Evolutionary conservation across 2,888 invertebrate genomes (phyloP).

Genomic region (Strigamia transsilvanica): DNA sequence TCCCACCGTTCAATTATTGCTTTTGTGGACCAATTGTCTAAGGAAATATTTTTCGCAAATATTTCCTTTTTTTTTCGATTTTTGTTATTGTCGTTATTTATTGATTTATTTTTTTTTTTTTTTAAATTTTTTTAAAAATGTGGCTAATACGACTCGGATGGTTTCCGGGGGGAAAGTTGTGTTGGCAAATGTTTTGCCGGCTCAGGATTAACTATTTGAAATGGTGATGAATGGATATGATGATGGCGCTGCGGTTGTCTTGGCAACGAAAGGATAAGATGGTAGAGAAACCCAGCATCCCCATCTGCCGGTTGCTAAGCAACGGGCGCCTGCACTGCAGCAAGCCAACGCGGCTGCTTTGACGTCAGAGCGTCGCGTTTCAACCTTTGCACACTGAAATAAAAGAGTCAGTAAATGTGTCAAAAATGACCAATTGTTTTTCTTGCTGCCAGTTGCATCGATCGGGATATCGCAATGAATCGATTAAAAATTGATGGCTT

Average conservation of each 20-base stretch:
- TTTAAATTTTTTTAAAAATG: too few relatives aligned
- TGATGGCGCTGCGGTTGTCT: slow-evolving; percentile 48
- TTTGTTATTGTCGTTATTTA: neutral
- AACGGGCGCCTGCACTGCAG: slow-evolving; percentile 49
- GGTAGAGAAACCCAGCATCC: slow-evolving; percentile 34
- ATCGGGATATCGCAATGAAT: neutral
- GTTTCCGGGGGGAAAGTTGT: neutral
- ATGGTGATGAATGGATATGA: slow-evolving; percentile 32
- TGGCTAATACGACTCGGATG: too few relatives aligned
- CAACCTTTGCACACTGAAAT: slow-evolving; percentile 24
- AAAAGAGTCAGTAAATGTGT: slow-evolving; percentile 9
- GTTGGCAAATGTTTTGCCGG: neutral
- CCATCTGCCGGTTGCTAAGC: slow-evolving; percentile 37
- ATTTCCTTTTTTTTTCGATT: neutral
- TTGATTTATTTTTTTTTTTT: too few relatives aligned
- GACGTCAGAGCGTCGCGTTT: slow-evolving; percentile 47
- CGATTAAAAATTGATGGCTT: slow-evolving; percentile 5
- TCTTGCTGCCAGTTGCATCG: neutral
- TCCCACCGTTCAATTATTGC: neutral
- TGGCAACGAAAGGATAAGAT: slow-evolving; percentile 47
- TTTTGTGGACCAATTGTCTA: neutral
- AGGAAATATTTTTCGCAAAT: neutral
- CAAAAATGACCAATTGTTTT: neutral
- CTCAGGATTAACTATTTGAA: neutral
- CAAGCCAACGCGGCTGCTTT: slow-evolving; percentile 43